Evolutionary conservation across 2,113 vertebrate genomes (phyloP).

Genomic region (Ptychochromis oligacanthus): DNA sequence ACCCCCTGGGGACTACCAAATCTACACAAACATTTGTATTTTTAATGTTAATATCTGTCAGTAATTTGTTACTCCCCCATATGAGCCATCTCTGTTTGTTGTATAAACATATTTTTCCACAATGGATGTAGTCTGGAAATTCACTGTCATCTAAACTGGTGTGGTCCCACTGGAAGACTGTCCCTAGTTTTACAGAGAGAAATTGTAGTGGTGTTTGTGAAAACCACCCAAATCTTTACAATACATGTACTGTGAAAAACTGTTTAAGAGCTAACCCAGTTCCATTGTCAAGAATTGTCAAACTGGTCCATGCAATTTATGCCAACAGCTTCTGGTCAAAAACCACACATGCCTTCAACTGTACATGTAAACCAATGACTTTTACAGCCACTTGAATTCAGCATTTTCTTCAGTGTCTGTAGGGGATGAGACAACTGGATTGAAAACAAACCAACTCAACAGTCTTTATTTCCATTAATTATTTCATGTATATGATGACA

Average conservation of each 20-base stretch:
- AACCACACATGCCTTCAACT: constrained; percentile 45
- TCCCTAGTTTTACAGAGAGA: too few species aligned
- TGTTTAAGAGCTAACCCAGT: background rate
- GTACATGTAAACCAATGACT: constrained; percentile 25
- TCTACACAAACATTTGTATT: background rate
- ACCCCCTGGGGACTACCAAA: background rate
- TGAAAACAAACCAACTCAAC: background rate
- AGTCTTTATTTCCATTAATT: background rate
- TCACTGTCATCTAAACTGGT: too few species aligned
- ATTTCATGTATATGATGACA: background rate
- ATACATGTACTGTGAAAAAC: background rate
- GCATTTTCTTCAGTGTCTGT: background rate
- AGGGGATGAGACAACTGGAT: background rate
- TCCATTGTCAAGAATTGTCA: constrained; percentile 52
- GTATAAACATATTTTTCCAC: too few species aligned
- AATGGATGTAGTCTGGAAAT: too few species aligned
- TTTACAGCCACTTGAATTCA: constrained; percentile 24
- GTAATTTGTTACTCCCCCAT: background rate
- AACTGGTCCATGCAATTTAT: constrained; percentile 41
- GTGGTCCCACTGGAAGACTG: too few species aligned
- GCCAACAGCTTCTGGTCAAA: constrained; percentile 45
- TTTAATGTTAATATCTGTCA: background rate
- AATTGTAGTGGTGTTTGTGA: background rate
- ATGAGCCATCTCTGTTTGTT: background rate
- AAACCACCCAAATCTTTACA: background rate